phyloP scores from a whole-genome alignment of 2,888 invertebrate species.

The Ischnura elegans region DNA sequence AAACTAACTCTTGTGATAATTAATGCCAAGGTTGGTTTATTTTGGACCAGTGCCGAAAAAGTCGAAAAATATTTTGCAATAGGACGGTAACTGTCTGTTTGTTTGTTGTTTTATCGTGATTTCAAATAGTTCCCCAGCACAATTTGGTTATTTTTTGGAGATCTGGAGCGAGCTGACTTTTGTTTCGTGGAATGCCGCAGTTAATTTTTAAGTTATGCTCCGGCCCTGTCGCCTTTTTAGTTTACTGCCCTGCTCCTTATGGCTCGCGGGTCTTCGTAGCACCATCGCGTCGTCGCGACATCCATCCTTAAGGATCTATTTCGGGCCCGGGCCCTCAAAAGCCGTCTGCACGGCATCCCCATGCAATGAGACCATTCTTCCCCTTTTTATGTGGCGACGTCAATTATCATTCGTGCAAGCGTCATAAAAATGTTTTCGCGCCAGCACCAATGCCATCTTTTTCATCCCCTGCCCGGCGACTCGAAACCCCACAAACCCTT shows the following conservation, averaged over 20 bases:
- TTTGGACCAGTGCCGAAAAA: too few species aligned
- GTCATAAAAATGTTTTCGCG: constrained; percentile 18
- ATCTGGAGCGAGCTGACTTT: not conserved
- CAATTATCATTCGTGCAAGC: not conserved
- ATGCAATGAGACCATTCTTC: not conserved
- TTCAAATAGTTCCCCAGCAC: not conserved
- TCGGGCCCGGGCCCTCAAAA: not conserved
- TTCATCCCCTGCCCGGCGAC: not conserved
- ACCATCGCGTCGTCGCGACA: not conserved
- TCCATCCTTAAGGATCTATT: not conserved
- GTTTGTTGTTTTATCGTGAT: too few species aligned
- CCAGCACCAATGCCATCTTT: not conserved
- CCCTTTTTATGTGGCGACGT: not conserved
- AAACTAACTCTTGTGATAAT: too few species aligned
- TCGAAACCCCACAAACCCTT: not conserved
- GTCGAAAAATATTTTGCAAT: too few species aligned
- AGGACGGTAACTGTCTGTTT: too few species aligned
- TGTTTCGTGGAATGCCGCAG: not conserved
- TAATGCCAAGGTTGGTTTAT: too few species aligned
- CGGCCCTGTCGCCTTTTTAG: not conserved
- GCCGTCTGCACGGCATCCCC: not conserved
- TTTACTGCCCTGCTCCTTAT: not conserved
- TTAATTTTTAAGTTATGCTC: not conserved
- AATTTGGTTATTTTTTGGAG: not conserved
- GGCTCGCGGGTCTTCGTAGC: not conserved